Conservation (phyloP, 2,888 invertebrate species). For the Molorchus minor region DNA sequence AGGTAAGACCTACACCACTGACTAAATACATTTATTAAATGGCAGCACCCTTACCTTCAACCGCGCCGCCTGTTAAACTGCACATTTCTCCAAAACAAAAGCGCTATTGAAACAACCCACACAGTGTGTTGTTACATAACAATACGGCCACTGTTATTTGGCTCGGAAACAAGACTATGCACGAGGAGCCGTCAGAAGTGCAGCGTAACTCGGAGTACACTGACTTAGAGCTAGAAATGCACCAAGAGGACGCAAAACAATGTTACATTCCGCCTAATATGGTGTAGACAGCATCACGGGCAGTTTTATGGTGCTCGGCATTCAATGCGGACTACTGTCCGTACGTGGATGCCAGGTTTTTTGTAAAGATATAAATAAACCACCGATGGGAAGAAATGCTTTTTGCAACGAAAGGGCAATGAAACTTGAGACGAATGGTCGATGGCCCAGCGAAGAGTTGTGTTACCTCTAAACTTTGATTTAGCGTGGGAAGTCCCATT, state of each 20-base stretch:
- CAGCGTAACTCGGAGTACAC: slow-evolving; percentile 37
- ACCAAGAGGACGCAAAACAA: slow-evolving; percentile 49
- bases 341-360: slow-evolving; percentile 48
- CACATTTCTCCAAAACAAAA: slow-evolving; percentile 19
- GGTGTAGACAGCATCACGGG: slow-evolving; percentile 48
- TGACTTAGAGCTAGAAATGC: slow-evolving; percentile 44
- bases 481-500: neutral
- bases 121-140: slow-evolving; percentile 6
- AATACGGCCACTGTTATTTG: slow-evolving; percentile 2
- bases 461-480: no score
- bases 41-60: slow-evolving; percentile 5
- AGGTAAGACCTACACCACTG: neutral
- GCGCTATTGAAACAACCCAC: slow-evolving; percentile 6
- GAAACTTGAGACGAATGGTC: slow-evolving; percentile 18
- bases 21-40: neutral
- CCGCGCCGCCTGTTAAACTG: neutral
- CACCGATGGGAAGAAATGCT: slow-evolving; percentile 43
- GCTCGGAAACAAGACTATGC: neutral
- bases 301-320: slow-evolving; percentile 47
- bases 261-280: slow-evolving; percentile 56
- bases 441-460: neutral
- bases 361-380: slow-evolving; percentile 51
- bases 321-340: slow-evolving; percentile 41
- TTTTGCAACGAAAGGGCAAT: slow-evolving; percentile 35
- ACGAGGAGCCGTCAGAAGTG: slow-evolving; percentile 21